Percentiles rank a stretch among this genome's conserved stretches.
Conservation (phyloP, 2,113 vertebrate genomes). For the Malurus cyaneus region DNA sequence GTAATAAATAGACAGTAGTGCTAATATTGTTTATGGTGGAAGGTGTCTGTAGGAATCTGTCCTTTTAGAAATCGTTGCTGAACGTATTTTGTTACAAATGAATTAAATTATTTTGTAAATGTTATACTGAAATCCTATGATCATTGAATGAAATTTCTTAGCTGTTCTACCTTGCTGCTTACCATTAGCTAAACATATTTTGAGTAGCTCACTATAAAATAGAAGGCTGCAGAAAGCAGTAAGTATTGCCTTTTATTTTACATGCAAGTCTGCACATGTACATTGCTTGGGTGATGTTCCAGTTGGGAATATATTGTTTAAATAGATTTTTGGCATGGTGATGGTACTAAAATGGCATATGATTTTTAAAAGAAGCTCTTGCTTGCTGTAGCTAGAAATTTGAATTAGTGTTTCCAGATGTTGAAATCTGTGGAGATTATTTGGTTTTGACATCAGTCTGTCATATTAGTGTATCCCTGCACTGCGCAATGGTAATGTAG, state of each 20-base stretch:
- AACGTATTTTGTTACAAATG: neutral
- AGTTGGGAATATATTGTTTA: neutral
- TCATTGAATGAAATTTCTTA: neutral
- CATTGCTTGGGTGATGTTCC: neutral
- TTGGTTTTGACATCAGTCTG: neutral
- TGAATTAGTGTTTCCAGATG: neutral
- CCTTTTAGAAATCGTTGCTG: neutral
- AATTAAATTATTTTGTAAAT: neutral
- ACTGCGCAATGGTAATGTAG: neutral
- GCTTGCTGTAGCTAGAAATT: neutral
- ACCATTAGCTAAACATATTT: neutral
- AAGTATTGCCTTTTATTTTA: neutral
- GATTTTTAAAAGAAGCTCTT: neutral
- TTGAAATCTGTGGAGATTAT: neutral
- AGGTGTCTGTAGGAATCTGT: neutral
- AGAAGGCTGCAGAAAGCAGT: neutral
- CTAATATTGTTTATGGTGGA: neutral
- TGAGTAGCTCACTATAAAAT: neutral
- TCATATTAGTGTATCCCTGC: neutral
- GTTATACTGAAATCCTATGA: neutral
- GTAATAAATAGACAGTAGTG: neutral
- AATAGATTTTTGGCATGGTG: neutral
- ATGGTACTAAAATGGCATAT: neutral
- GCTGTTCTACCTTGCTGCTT: neutral
- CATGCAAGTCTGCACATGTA: neutral